Percentiles rank a stretch among this genome's conserved stretches.
These are phyloP conservation scores for Girardinichthys multiradiatus DNA, from an alignment of 2,113 vertebrate species.

Conservation along the genomic window DNA sequence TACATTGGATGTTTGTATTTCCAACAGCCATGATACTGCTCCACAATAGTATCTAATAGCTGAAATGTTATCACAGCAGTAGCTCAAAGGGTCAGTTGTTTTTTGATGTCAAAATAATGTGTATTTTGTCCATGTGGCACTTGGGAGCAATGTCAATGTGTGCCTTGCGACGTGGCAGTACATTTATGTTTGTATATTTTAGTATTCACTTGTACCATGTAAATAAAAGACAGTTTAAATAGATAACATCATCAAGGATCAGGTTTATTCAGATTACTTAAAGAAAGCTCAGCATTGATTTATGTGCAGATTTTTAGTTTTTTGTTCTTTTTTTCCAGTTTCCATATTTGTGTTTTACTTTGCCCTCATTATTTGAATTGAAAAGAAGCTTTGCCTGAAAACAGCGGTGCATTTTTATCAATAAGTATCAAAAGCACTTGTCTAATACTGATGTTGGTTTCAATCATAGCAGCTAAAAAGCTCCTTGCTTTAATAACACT, in stretches of 20 bases:
- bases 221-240: constrained; percentile 33
- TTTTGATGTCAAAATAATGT: constrained; percentile 38
- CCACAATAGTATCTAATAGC: neutral
- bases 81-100: constrained; percentile 2
- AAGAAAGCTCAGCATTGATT: neutral
- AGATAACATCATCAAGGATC: neutral
- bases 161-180: constrained; percentile 35
- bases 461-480: too few relatives aligned
- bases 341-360: neutral
- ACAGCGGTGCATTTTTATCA: neutral
- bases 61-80: neutral
- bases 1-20: neutral
- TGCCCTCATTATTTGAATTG: neutral
- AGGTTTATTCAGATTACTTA: neutral
- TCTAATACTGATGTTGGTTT: too few relatives aligned
- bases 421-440: neutral
- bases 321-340: neutral
- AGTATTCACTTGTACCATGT: constrained; percentile 15
- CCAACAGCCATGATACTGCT: neutral
- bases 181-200: constrained; percentile 12
- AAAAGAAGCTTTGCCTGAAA: neutral
- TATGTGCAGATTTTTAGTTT: neutral
- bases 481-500: too few relatives aligned
- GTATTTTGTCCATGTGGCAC: constrained; percentile 63
- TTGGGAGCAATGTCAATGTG: constrained; percentile 48